These are phyloP conservation scores for Montipora cactus DNA, from an alignment of 64 coral and sea anemone species.

Conservation along the genomic window DNA sequence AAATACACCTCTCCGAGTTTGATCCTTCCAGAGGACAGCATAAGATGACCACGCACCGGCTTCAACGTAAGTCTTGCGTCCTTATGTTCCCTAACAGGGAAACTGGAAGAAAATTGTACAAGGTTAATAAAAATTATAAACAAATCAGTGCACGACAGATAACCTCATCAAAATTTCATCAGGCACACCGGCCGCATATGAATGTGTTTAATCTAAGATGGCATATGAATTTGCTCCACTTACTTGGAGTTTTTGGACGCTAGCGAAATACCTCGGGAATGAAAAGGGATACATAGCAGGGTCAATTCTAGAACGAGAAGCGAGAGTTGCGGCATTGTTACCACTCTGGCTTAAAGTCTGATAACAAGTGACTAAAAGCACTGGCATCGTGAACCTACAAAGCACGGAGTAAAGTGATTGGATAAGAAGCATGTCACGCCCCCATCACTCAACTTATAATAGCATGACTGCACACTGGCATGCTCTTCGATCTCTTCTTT, in stretches of 20 bases:
- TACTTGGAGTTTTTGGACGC: constrained; percentile 25
- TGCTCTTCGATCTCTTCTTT: constrained; percentile 55
- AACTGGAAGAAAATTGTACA: background rate
- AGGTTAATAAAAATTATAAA: constrained; percentile 42
- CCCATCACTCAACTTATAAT: constrained; percentile 25
- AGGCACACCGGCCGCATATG: background rate
- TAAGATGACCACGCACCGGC: constrained; percentile 17
- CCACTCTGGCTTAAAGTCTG: background rate
- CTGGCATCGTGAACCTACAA: background rate
- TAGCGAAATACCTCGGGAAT: background rate
- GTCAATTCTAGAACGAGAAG: constrained; percentile 5
- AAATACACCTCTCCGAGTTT: constrained; percentile 74
- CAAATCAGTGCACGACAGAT: background rate
- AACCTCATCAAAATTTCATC: constrained; percentile 59
- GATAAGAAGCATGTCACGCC: constrained; percentile 9
- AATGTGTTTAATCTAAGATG: too few species aligned
- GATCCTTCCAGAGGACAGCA: constrained; percentile 35
- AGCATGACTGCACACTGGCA: background rate
- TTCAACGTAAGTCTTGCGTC: constrained; percentile 23
- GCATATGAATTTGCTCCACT: background rate
- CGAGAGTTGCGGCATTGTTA: background rate
- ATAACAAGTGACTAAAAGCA: constrained; percentile 39
- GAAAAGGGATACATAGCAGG: constrained; percentile 14
- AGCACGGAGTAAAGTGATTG: constrained; percentile 27
- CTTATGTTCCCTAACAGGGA: background rate